These are phyloP conservation scores for Heliothis peltigera DNA, from an alignment of 2,888 invertebrate genomes.

Conservation along the genomic window DNA sequence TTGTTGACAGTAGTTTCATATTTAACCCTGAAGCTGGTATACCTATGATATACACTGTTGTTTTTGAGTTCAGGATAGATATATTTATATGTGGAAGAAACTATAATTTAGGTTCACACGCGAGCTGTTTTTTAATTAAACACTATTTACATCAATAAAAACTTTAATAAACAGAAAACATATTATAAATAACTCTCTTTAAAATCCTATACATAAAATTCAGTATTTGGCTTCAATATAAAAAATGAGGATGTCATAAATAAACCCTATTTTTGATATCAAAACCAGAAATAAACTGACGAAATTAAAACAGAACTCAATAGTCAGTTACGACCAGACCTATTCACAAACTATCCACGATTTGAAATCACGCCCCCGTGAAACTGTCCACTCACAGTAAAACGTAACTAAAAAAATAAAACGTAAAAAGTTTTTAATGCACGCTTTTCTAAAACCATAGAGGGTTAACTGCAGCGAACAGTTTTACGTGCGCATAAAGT, in stretches of 20 bases:
- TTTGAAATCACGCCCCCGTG: slow-evolving; percentile 19
- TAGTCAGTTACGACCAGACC: background rate
- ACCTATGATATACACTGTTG: no score
- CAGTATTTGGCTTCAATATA: background rate
- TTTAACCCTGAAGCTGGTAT: no score
- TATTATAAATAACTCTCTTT: background rate
- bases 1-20: background rate
- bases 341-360: slow-evolving; percentile 13
- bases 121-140: background rate
- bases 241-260: background rate
- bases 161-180: background rate
- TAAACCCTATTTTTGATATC: background rate
- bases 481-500: slow-evolving; percentile 48
- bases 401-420: slow-evolving; percentile 32
- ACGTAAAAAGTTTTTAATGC: slow-evolving; percentile 38
- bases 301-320: slow-evolving; percentile 1
- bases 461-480: slow-evolving; percentile 35
- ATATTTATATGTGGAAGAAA: no score
- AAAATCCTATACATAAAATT: background rate
- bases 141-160: background rate
- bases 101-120: no score
- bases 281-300: background rate
- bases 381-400: slow-evolving; percentile 27
- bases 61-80: no score
- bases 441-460: slow-evolving; percentile 49